A percentile compares a stretch with the other conserved stretches of the same genome.
These are phyloP conservation scores for Tympanuchus pallidicinctus DNA, from an alignment of 2,113 vertebrate genomes.

Conservation along the genomic window DNA sequence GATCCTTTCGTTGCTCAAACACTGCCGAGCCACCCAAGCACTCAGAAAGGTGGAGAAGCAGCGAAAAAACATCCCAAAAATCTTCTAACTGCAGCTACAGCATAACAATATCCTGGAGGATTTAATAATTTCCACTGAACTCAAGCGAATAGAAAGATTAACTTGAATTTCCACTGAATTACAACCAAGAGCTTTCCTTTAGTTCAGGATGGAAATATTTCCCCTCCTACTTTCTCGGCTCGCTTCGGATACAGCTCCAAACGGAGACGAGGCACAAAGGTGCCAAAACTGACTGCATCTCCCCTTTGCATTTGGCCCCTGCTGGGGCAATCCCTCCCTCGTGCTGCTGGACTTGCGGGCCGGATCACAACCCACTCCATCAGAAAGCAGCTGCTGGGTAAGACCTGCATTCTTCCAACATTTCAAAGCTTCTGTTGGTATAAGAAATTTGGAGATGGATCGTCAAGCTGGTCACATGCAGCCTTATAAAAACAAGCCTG, in stretches of 20 bases:
- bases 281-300: not conserved
- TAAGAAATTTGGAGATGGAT: not conserved
- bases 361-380: not conserved
- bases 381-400: not conserved
- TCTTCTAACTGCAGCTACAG: not conserved
- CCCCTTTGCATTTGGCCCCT: not conserved
- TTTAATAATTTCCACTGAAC: slow-evolving; percentile 33
- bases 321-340: not conserved
- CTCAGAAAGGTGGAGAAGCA: not conserved
- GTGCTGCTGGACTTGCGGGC: not conserved
- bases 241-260: not conserved
- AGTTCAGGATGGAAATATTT: not conserved
- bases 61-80: not conserved
- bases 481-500: fast-evolving
- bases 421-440: not conserved
- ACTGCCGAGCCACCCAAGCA: not conserved
- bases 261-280: not conserved
- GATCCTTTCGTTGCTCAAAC: not conserved
- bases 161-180: slow-evolving; percentile 28
- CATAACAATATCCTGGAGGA: not conserved
- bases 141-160: not conserved
- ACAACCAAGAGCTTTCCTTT: slow-evolving; percentile 8
- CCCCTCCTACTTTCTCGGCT: not conserved
- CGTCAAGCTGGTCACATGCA: not conserved
- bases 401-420: not conserved